Evolutionary conservation across 1,140 invertebrate species (phyloP).

Genomic region (Monochamus saltuarius): DNA sequence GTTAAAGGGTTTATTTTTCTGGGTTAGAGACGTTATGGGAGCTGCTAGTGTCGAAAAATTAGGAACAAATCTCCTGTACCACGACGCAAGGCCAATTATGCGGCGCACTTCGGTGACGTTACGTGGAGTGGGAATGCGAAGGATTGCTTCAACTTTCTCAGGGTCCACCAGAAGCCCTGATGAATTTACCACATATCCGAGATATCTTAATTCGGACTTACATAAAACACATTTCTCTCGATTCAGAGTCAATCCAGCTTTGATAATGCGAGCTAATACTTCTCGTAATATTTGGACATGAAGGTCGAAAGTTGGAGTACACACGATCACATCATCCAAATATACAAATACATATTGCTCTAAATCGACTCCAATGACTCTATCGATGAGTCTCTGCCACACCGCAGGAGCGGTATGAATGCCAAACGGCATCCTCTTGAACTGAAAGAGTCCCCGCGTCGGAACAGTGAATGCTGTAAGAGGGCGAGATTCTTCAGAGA

Average conservation of each 20-base stretch:
- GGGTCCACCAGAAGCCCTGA: slow-evolving; percentile 44
- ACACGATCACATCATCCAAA: too few species aligned
- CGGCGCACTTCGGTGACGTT: slow-evolving; percentile 41
- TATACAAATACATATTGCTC: too few species aligned
- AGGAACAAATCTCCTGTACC: slow-evolving; percentile 50
- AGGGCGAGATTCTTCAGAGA: slow-evolving; percentile 43
- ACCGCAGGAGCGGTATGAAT: too few species aligned
- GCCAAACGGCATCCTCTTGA: too few species aligned
- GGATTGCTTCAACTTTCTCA: slow-evolving; percentile 48
- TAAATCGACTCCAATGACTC: too few species aligned
- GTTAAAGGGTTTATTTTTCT: slow-evolving; percentile 25
- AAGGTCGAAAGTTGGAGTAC: too few species aligned
- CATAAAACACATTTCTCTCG: too few species aligned
- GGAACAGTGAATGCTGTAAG: slow-evolving; percentile 52
- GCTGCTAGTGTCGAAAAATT: slow-evolving; percentile 43
- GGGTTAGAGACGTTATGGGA: slow-evolving; percentile 29
- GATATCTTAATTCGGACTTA: too few species aligned
- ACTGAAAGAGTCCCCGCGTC: slow-evolving; percentile 30
- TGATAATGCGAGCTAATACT: too few species aligned
- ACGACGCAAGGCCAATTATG: slow-evolving; percentile 54
- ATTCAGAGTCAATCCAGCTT: too few species aligned
- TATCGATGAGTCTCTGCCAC: too few species aligned
- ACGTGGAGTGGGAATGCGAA: background rate
- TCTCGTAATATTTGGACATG: too few species aligned
- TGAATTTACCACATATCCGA: slow-evolving; percentile 45